Conservation (phyloP, 2,797 vertebrate genomes). For the Nyctibius grandis region DNA sequence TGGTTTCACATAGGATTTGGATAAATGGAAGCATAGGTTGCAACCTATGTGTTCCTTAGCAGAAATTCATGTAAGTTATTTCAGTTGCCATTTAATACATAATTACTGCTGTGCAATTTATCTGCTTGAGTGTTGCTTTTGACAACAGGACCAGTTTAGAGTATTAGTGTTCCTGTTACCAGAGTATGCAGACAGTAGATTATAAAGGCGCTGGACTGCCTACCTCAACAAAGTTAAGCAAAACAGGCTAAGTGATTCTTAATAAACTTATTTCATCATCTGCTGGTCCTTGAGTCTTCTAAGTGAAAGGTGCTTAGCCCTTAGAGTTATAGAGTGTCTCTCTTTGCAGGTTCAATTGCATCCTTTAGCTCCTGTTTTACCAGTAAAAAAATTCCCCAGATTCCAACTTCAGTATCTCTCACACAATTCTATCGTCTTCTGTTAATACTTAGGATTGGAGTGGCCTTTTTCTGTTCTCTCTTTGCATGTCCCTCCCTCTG, state of each 20-base stretch:
- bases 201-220: background rate
- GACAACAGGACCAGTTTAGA: background rate
- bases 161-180: background rate
- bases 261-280: background rate
- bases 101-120: constrained; percentile 3
- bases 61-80: constrained; percentile 6
- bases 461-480: background rate
- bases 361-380: constrained; percentile 4
- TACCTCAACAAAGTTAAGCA: background rate
- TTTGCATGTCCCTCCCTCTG: background rate
- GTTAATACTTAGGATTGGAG: background rate
- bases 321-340: background rate
- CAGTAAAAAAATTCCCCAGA: background rate
- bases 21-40: constrained; percentile 26
- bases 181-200: background rate
- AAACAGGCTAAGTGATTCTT: background rate
- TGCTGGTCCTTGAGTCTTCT: background rate
- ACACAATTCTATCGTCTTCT: background rate
- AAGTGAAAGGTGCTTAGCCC: background rate
- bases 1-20: constrained; percentile 15
- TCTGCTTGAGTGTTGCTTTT: constrained; percentile 16
- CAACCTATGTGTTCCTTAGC: background rate
- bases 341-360: background rate
- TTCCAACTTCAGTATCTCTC: background rate
- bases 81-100: background rate